Evolutionary conservation across 2,113 vertebrate genomes (phyloP), one percentile per base, ranked within the genome.

Genomic region (Hystrix brachyura): DNA sequence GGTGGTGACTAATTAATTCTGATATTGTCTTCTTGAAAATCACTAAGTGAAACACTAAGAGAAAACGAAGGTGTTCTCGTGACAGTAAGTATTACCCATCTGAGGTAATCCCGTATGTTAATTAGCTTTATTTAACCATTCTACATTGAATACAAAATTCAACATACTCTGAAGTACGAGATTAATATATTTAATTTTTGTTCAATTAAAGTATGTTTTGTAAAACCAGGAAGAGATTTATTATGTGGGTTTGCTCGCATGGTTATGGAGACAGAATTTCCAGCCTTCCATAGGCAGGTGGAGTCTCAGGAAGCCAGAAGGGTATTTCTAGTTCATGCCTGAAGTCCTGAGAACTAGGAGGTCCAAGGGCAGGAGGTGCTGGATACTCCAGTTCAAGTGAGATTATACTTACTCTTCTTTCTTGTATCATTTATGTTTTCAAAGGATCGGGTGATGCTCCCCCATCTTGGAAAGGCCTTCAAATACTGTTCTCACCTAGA

Each of bases 301-400:
- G 3, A 51, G 27, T 9, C 18, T n/a, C 51, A 57, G 51, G 51
- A 7, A 5, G 7, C 7, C 12, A 12, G 23, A 1, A 1, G 23
- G 5, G 8, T 19, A 57, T n/a, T 27, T 38, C 10, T 23, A 29
- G 14, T 57, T 53, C 7, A 19, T 43, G 12, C 4, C 29, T 13
- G 43, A 65, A 65, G 46, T 48, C 60, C 43, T 65, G 10, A 65
- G 46, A 32, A 65, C 60, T 62, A 85, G 29, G 29, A 17, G 25
- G 59, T 48, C 38, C 7, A 38, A 46, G 43, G 8, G 38, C 13
- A 18, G 11, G 9, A 43, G n/a, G 15, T 43, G 65, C 17, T 25
- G 84, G 65, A 9, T 38, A 15, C 18, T 3, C 8, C 51, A 12
- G 34, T 27, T 71, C 34, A 87, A 55, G 23, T 7, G 13, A 71